A percentile compares a stretch with the other conserved stretches of the same genome.
phyloP scores from a whole-genome alignment of 1,140 invertebrate genomes.

The Aphis craccivora region DNA sequence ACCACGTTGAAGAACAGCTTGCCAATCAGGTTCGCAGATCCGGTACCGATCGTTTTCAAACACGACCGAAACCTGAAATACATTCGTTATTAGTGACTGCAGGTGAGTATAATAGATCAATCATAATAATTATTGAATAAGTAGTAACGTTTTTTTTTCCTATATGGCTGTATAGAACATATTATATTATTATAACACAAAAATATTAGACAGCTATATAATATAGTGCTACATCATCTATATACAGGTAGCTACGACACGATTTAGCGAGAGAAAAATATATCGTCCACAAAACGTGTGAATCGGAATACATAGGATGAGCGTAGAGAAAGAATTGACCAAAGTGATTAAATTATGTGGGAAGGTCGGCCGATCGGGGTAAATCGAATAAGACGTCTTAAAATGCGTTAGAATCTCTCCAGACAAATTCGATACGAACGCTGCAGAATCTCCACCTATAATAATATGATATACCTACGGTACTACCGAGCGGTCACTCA shows the following conservation, averaged over 20 bases:
- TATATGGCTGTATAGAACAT: too few relatives aligned
- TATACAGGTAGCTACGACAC: too few relatives aligned
- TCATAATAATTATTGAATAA: too few relatives aligned
- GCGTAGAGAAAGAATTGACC: too few relatives aligned
- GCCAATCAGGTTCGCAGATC: constrained; percentile 87
- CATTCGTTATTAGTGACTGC: neutral
- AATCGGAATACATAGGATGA: neutral
- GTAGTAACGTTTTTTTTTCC: too few relatives aligned
- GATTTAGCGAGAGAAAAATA: neutral
- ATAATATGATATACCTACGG: neutral
- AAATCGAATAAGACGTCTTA: neutral
- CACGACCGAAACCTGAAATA: constrained; percentile 85
- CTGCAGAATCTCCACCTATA: too few relatives aligned
- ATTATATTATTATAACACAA: too few relatives aligned
- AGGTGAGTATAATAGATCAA: neutral
- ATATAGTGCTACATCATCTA: too few relatives aligned
- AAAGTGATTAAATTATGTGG: neutral
- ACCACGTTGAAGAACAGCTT: constrained; percentile 94
- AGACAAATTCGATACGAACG: neutral
- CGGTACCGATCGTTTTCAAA: constrained; percentile 83
- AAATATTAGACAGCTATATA: too few relatives aligned
- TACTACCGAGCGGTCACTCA: neutral
- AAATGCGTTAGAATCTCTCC: neutral
- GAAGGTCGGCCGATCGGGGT: neutral
- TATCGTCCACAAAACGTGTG: neutral